A percentile compares a stretch with the other conserved stretches of the same genome.
These are phyloP conservation scores for Apocrypta bakeri DNA, from an alignment of 1,140 invertebrate species.

Conservation along the genomic window DNA sequence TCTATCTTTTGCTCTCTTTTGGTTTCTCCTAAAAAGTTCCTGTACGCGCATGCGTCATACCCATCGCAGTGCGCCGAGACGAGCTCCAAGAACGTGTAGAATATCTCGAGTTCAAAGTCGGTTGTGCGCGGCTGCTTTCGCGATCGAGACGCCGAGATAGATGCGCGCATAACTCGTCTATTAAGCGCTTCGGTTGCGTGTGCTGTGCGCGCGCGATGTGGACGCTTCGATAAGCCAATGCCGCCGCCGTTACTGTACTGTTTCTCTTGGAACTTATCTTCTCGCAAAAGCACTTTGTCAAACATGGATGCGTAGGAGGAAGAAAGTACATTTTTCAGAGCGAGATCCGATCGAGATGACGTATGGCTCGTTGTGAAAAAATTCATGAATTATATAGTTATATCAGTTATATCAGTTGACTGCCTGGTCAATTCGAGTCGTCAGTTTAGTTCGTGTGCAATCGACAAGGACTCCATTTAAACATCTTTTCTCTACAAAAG, in stretches of 20 bases:
- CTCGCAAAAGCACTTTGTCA: slow-evolving; percentile 16
- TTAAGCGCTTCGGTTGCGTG: slow-evolving; percentile 18
- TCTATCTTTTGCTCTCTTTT: background rate
- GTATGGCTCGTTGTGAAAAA: too few species aligned
- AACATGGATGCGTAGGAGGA: background rate
- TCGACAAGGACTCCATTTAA: too few species aligned
- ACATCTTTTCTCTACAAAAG: too few species aligned
- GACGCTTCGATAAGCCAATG: slow-evolving; percentile 6
- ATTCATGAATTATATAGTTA: too few species aligned
- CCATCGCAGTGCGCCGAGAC: background rate
- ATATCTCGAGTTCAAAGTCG: background rate
- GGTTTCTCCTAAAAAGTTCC: background rate
- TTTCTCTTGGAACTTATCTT: background rate
- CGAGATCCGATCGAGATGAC: background rate
- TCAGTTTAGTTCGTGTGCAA: too few species aligned
- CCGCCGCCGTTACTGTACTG: too few species aligned
- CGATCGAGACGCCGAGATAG: slow-evolving; percentile 39
- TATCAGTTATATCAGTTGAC: too few species aligned
- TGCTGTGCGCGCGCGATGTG: background rate
- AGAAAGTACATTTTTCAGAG: background rate
- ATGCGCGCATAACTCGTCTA: slow-evolving; percentile 35
- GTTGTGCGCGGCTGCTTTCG: background rate
- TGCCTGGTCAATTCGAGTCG: too few species aligned
- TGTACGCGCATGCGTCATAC: too few species aligned
- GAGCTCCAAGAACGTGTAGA: too few species aligned